These are phyloP conservation scores for Thalassophryne amazonica DNA, from an alignment of 2,797 vertebrate species.

Conservation along the genomic window DNA sequence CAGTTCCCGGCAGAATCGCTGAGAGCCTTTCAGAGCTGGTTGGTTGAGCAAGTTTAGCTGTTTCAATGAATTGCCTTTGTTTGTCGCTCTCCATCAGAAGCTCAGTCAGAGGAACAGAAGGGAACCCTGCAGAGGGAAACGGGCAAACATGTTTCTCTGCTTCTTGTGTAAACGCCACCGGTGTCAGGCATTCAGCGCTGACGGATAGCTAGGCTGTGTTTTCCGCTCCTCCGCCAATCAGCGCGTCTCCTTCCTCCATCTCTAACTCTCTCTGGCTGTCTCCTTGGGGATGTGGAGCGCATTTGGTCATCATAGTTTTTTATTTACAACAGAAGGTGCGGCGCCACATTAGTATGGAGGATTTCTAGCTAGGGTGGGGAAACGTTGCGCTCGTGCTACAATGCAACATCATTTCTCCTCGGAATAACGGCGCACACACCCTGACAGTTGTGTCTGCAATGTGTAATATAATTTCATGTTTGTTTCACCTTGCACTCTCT, in stretches of 20 bases:
- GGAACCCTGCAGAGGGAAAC: conserved; percentile 37
- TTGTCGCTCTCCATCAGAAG: conserved; percentile 34
- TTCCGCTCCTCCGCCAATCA: conserved; percentile 45
- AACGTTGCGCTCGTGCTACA: not conserved
- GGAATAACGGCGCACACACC: conserved; percentile 32
- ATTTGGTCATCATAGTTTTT: not conserved
- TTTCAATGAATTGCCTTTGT: conserved; percentile 34
- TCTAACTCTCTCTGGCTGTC: not conserved
- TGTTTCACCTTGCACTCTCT: conserved; percentile 55
- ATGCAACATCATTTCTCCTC: conserved; percentile 17
- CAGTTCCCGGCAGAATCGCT: conserved; percentile 11
- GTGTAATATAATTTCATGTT: conserved; percentile 62
- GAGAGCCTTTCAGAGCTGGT: conserved; percentile 36
- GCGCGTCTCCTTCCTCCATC: conserved; percentile 15
- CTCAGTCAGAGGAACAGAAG: conserved; percentile 23
- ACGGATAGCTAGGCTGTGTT: conserved; percentile 51
- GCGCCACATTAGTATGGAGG: not conserved
- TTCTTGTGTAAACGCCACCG: conserved; percentile 42
- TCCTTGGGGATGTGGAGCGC: not conserved
- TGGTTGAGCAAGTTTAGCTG: conserved; percentile 16
- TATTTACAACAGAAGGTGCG: conserved; percentile 10
- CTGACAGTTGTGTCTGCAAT: conserved; percentile 46
- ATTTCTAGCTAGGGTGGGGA: not conserved
- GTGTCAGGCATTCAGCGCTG: conserved; percentile 56
- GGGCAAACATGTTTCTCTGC: conserved; percentile 35